These are phyloP conservation scores for Corynorhinus townsendii DNA, from an alignment of 2,113 vertebrate genomes.

Conservation along the genomic window DNA sequence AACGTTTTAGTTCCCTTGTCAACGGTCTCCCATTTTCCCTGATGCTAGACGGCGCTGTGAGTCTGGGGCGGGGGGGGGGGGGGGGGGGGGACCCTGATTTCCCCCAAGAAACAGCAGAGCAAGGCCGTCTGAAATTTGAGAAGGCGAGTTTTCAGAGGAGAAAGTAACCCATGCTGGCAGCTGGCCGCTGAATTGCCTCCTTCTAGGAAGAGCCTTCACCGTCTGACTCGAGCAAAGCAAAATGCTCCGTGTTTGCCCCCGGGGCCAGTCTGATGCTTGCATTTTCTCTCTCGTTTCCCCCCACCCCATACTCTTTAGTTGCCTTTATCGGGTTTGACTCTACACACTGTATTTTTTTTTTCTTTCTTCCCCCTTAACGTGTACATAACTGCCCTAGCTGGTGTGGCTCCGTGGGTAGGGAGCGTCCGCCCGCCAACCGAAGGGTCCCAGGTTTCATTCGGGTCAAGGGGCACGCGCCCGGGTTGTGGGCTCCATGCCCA, in stretches of 20 bases:
- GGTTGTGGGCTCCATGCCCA: no score
- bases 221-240: background rate
- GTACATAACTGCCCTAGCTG: background rate
- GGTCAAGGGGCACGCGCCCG: no score
- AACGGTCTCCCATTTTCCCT: background rate
- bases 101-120: background rate
- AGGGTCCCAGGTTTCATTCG: no score
- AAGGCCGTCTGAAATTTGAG: background rate
- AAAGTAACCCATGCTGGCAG: background rate
- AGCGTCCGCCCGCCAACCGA: no score
- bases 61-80: background rate
- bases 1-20: background rate
- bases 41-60: slow-evolving; percentile 37
- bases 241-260: background rate
- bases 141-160: background rate
- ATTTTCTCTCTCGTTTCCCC: background rate
- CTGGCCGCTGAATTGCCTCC: background rate
- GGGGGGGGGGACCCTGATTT: no score
- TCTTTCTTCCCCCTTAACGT: background rate
- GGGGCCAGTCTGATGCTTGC: background rate
- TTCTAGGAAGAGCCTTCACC: background rate
- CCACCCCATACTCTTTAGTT: background rate
- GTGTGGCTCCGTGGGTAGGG: no score
- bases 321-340: background rate
- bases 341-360: background rate